Percentiles rank a stretch among this genome's conserved stretches.
Conservation (phyloP, 2,113 vertebrate species). For the Epinephelus lanceolatus region DNA sequence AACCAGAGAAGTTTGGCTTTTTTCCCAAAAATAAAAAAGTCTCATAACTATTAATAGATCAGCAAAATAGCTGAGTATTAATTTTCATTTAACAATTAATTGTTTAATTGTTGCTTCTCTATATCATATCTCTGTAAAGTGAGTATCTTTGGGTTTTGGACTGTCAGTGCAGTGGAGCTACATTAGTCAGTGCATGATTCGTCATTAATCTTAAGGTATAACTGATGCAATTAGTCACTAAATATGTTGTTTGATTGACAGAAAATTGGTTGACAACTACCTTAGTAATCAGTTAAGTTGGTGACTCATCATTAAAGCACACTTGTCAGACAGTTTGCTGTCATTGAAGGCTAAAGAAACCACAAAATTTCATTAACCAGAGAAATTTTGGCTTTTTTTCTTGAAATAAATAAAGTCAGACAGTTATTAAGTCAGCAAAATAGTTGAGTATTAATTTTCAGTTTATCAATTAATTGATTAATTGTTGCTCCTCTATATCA, state of each 20-base stretch:
- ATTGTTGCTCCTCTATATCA: not conserved
- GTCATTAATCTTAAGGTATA: no score
- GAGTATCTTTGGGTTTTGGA: not conserved
- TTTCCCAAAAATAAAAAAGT: not conserved
- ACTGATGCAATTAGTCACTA: no score
- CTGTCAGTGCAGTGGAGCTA: not conserved
- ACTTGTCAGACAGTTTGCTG: not conserved
- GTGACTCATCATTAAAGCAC: not conserved
- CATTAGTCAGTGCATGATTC: no score
- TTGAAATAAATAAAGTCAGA: not conserved
- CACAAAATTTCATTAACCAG: not conserved
- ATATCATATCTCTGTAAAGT: not conserved
- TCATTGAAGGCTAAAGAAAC: not conserved
- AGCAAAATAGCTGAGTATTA: not conserved
- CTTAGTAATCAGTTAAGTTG: not conserved
- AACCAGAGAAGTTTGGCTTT: not conserved
- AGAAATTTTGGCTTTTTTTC: not conserved
- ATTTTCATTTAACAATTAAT: not conserved
- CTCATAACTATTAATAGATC: not conserved
- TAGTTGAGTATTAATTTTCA: not conserved
- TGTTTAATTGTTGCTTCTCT: not conserved
- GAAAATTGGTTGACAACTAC: not conserved
- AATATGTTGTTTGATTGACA: no score
- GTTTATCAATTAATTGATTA: not conserved
- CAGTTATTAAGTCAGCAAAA: not conserved